A percentile compares a stretch with the other conserved stretches of the same genome.
These are phyloP conservation scores for Enteromius viviparus DNA, from an alignment of 2,797 vertebrate species.

Conservation along the genomic window DNA sequence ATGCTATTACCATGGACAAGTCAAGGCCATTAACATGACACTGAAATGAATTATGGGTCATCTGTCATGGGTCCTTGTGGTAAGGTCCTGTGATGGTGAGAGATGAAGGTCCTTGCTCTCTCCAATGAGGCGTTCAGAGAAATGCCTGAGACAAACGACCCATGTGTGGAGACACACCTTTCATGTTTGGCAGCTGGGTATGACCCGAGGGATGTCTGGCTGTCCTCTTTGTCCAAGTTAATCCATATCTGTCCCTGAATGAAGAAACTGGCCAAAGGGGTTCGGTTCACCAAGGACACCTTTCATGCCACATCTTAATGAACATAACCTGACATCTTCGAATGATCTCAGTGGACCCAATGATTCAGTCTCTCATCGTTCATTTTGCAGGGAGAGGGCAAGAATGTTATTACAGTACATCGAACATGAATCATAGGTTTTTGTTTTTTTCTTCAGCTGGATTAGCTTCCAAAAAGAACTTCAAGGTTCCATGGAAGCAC, in stretches of 20 bases:
- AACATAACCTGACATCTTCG: slow-evolving; percentile 68
- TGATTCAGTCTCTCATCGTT: slow-evolving; percentile 61
- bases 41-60: slow-evolving; percentile 75
- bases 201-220: slow-evolving; percentile 49
- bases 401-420: slow-evolving; percentile 50
- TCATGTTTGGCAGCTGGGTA: slow-evolving; percentile 73
- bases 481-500: background rate
- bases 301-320: slow-evolving; percentile 59
- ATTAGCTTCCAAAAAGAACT: background rate
- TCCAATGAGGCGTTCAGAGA: slow-evolving; percentile 78
- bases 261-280: slow-evolving; percentile 36
- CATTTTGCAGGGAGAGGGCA: slow-evolving; percentile 57
- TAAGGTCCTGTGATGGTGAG: slow-evolving; percentile 74
- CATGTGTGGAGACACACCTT: slow-evolving; percentile 72
- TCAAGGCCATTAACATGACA: slow-evolving; percentile 73
- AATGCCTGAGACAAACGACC: slow-evolving; percentile 73
- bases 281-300: slow-evolving; percentile 52
- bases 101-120: slow-evolving; percentile 77
- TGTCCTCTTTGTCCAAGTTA: slow-evolving; percentile 46
- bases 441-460: slow-evolving; percentile 1
- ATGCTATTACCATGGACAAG: slow-evolving; percentile 71
- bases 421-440: slow-evolving; percentile 31
- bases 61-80: slow-evolving; percentile 73
- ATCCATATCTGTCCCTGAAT: slow-evolving; percentile 47
- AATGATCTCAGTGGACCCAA: slow-evolving; percentile 60